These are phyloP conservation scores for Apogon talboti DNA, from an alignment of 2,797 vertebrate genomes.

Conservation along the genomic window DNA sequence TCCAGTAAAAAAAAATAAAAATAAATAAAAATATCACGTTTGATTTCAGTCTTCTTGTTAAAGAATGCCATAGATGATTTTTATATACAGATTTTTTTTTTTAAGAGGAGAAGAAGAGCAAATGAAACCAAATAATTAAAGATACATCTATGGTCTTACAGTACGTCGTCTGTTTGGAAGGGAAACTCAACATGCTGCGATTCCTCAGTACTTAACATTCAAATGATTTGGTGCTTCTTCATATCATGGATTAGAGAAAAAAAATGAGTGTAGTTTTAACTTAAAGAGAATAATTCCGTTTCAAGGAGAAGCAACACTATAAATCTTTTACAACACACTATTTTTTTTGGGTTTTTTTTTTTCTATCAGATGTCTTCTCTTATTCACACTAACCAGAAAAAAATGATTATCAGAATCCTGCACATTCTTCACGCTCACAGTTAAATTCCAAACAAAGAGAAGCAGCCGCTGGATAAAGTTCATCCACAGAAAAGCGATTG, in stretches of 20 bases:
- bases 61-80: too few species aligned
- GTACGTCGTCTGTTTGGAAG: background rate
- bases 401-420: constrained; percentile 28
- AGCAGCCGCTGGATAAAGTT: constrained; percentile 47
- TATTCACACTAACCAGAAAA: constrained; percentile 13
- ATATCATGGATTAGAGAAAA: background rate
- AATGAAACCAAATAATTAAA: too few species aligned
- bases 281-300: constrained; percentile 3
- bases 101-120: too few species aligned
- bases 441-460: constrained; percentile 42
- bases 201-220: background rate
- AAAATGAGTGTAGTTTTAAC: background rate
- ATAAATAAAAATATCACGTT: too few species aligned
- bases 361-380: constrained; percentile 16
- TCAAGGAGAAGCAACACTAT: constrained; percentile 9
- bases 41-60: too few species aligned
- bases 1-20: too few species aligned
- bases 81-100: too few species aligned
- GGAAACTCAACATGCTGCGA: background rate
- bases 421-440: constrained; percentile 18
- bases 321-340: background rate
- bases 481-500: constrained; percentile 43
- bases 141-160: background rate
- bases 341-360: background rate
- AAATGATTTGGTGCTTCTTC: background rate